Evolutionary conservation across 2,797 vertebrate genomes (phyloP), one percentile per base, ranked within the genome.

Genomic region (Sebastiscus albofasciatus): DNA sequence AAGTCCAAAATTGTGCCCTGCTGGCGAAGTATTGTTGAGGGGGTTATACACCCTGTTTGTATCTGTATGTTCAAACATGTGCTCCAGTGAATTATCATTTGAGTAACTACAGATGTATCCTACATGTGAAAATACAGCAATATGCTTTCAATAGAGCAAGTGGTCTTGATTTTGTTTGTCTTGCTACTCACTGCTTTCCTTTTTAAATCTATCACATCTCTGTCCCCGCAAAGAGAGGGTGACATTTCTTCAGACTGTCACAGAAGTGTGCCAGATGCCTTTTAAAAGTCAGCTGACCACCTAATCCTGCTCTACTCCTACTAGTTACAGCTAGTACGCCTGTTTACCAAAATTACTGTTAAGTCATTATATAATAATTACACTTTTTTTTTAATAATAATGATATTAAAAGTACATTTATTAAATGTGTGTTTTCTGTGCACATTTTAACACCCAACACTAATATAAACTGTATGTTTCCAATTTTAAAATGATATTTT

Each of bases 111-210:
- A 79, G 74, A 83, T 91, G 76, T 91, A 75, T 77, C 62, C 16
- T 80, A 79, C 42, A 69, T 91, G 84, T 92, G 75, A 82, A 91
- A 94, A 91, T 93, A 92, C 89, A 92, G 67, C 67, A 77, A 67
- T 75, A 70, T 46, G 67, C 81, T 81, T 84, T 74, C 36, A 85
- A 67, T 42, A n/a, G 58, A 82, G 26, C 33, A 71, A 70, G 29
- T 59, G 22, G 39, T 72, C 18, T 74, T 69, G 18, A 20, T 61
- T 77, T 66, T 22, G 11, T 82, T 80, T 81, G 29, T 69, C 7
- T 46, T 54, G 16, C 16, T 55, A 3, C 11, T 80, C 2, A 2
- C 12, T 39, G 4, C 22, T 22, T 31, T 59, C 10, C 54, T 67
- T 61, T 61, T 3, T 26, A 70, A 59, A 27, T 71, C 49, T 29